These are phyloP conservation scores for Ceratotherium simum DNA, from an alignment of 2,113 vertebrate species.

Conservation along the genomic window DNA sequence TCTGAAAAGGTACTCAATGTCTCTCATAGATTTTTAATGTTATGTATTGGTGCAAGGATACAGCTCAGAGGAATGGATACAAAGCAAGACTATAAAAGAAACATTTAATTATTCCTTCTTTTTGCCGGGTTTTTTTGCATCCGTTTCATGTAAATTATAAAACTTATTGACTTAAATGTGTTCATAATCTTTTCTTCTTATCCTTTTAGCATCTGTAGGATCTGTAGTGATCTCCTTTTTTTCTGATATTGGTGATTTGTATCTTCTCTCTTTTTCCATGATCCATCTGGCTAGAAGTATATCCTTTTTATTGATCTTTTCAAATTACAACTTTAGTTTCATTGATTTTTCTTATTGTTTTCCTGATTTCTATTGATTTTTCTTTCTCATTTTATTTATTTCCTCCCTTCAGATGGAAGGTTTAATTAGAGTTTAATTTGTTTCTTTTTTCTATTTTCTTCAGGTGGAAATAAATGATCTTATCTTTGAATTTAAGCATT, in stretches of 20 bases:
- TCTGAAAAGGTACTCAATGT: no score
- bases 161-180: neutral
- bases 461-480: neutral
- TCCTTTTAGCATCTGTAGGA: neutral
- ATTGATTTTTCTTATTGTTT: neutral
- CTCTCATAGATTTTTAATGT: neutral
- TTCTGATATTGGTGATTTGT: neutral
- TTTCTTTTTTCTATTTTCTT: neutral
- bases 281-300: neutral
- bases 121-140: neutral
- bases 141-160: neutral
- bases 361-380: neutral
- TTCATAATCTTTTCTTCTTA: neutral
- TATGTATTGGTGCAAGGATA: neutral
- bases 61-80: neutral
- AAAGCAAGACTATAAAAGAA: neutral
- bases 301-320: neutral
- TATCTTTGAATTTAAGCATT: neutral
- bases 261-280: neutral
- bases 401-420: neutral
- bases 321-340: neutral
- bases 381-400: neutral
- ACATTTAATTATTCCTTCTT: neutral
- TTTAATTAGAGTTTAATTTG: neutral
- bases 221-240: neutral